Percentiles rank a stretch among this genome's conserved stretches.
Conservation (phyloP, 2,113 vertebrate species). For the Saimiri boliviensis region DNA sequence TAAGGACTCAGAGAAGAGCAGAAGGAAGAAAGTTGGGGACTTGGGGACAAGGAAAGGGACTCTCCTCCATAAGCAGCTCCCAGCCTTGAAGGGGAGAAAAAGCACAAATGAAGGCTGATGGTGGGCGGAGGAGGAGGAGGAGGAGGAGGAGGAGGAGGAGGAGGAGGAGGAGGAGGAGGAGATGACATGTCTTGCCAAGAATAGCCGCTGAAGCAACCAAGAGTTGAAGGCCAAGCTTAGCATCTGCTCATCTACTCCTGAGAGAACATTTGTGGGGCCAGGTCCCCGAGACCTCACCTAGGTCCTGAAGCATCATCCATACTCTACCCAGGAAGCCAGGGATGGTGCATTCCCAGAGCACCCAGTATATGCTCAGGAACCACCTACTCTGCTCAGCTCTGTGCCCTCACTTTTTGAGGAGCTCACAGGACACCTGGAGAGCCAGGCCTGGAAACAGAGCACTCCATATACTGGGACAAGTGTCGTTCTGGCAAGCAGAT, state of each 20-base stretch:
- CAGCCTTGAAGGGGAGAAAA: background rate
- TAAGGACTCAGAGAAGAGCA: background rate
- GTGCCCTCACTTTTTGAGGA: background rate
- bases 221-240: background rate
- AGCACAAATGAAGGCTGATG: background rate
- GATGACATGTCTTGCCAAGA: background rate
- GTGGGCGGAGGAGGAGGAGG: background rate
- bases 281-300: no score
- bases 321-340: background rate
- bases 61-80: background rate
- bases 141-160: no score
- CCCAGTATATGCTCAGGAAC: no score
- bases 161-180: background rate
- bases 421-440: background rate
- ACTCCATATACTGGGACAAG: fast-evolving
- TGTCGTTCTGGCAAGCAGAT: fast-evolving
- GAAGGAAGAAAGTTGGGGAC: background rate
- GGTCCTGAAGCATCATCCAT: background rate
- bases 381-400: background rate
- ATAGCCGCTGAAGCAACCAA: background rate
- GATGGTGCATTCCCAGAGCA: background rate
- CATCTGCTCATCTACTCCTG: background rate
- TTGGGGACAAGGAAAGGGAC: background rate
- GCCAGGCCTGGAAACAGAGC: background rate
- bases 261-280: background rate